Evolutionary conservation across 2,113 vertebrate species (phyloP), one percentile per base, ranked within the genome.

Genomic region (Manacus vitellinus): DNA sequence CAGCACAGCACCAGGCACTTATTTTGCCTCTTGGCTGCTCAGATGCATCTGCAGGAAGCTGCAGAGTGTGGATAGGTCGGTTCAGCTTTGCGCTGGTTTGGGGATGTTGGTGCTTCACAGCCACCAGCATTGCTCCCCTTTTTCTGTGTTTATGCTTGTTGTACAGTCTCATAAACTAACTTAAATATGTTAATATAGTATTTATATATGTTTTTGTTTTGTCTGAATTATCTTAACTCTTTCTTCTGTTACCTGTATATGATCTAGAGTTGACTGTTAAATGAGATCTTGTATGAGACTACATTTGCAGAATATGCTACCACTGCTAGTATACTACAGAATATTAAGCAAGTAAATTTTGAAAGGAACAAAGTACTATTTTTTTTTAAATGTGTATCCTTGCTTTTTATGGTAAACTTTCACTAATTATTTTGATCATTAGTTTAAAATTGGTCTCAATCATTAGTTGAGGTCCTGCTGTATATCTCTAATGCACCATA

Each of bases 261-360:
- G 89, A 95, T 96, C 95, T 95, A 95, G 93, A 95, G 96, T 95
- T 96, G 96, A 96, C 95, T 96, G 94, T 97, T 96, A 80, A 96
- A 67, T 90, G 90, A 89, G 91, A 68, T 94, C 81, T 88, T 89
- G 75, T 92, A 62, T 95, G 74, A 95, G 93, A 86, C 91, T 90
- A 76, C 75, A 0, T 82, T 90, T 92, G 94, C 84, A 65, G 75
- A 51, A 77, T 85, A 72, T 91, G 89, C 92, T 94, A 80, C 56
- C 85, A 90, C 70, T 90, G 85, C 93, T 92, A 90, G 78, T 93
- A 90, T 94, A 54, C 63, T 94, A 66, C 56, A 79, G 59, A 96
- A 85, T 95, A 91, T 96, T 97, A 95, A 92, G 92, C 59, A 68
- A 92, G 78, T 89, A 90, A 96, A 85, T 86, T 90, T 83, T 95